Percentiles rank a stretch among this genome's conserved stretches.
Conservation (phyloP, 2,888 invertebrate genomes). For the Pandemis corylana region DNA sequence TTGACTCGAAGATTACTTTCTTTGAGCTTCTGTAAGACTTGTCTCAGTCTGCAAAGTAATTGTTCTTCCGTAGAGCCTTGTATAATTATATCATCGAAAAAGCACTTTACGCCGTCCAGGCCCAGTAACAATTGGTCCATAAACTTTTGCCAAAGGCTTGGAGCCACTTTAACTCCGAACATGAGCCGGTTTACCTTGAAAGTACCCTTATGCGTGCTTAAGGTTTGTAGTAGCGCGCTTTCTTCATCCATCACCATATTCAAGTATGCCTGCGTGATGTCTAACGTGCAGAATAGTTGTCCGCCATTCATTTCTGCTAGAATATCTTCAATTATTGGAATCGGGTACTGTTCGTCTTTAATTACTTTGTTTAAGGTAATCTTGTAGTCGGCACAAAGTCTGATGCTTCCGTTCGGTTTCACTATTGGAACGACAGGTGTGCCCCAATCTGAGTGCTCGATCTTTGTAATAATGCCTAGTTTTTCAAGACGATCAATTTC, state of each 20-base stretch:
- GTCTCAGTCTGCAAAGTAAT: no score
- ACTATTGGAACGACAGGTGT: constrained; percentile 3
- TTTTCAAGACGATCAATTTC: neutral
- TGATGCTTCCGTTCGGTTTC: neutral
- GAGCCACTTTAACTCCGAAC: neutral
- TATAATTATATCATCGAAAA: no score
- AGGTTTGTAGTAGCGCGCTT: neutral
- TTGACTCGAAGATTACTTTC: no score
- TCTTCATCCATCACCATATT: neutral
- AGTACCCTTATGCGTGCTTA: neutral
- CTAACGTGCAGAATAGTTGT: neutral
- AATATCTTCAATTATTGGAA: neutral
- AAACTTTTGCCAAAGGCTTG: neutral
- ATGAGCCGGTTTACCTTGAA: neutral
- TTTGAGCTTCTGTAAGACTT: no score
- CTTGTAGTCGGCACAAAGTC: neutral
- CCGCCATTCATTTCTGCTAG: neutral
- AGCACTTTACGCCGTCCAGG: neutral
- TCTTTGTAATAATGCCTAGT: neutral
- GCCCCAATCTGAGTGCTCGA: constrained; percentile 2
- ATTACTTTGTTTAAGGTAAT: neutral
- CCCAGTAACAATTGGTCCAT: neutral
- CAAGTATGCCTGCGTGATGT: neutral
- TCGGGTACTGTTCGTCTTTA: constrained; percentile 1
- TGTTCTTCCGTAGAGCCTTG: no score